phyloP scores from a whole-genome alignment of 2,113 vertebrate species.

The Oplegnathus fasciatus region DNA sequence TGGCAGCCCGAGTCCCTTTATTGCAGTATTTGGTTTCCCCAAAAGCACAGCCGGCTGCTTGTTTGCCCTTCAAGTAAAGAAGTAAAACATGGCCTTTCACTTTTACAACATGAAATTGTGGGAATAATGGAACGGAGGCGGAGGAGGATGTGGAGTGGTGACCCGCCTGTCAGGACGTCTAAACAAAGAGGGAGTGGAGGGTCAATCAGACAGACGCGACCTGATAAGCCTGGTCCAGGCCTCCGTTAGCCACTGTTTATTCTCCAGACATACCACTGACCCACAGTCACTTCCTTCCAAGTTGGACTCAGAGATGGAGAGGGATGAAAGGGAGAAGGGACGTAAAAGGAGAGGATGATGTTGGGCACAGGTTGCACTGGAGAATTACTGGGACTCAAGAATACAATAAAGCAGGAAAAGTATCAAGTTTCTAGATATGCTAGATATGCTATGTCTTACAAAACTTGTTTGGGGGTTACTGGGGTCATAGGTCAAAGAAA shows the following conservation, averaged over 20 bases:
- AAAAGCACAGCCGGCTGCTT: constrained; percentile 70
- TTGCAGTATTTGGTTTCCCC: constrained; percentile 75
- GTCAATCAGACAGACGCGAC: constrained; percentile 76
- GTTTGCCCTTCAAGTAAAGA: constrained; percentile 80
- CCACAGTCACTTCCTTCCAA: constrained; percentile 78
- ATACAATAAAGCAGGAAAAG: constrained; percentile 9
- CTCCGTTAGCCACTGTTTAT: constrained; percentile 78
- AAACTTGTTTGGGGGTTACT: neutral
- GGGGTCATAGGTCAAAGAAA: neutral
- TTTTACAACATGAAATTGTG: constrained; percentile 83
- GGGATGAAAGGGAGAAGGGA: constrained; percentile 44
- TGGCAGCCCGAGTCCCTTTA: constrained; percentile 53
- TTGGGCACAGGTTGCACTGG: constrained; percentile 11
- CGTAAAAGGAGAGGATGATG: constrained; percentile 7
- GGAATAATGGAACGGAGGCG: constrained; percentile 75
- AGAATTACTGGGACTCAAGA: neutral
- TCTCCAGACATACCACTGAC: constrained; percentile 79
- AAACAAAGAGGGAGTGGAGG: constrained; percentile 81
- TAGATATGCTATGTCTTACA: neutral
- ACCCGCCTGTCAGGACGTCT: constrained; percentile 79
- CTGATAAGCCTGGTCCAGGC: constrained; percentile 79
- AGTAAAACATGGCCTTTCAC: constrained; percentile 84
- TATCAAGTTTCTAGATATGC: neutral
- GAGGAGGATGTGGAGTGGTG: constrained; percentile 79
- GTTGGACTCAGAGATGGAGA: constrained; percentile 49